These are phyloP conservation scores for Aviceda subcristata DNA, from an alignment of 2,113 vertebrate genomes.

Conservation along the genomic window DNA sequence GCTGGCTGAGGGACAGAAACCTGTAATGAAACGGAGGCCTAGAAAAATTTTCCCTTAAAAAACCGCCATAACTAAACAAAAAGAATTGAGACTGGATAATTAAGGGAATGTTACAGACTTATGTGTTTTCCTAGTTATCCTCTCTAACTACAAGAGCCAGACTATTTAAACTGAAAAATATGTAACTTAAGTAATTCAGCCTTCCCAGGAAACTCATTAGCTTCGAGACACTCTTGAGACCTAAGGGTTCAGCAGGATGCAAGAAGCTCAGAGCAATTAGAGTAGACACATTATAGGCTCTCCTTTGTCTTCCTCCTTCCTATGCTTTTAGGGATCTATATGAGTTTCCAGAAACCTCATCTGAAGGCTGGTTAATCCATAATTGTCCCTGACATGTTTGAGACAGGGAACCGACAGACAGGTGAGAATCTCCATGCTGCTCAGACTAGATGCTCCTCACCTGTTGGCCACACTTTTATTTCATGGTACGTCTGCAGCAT, in stretches of 20 bases:
- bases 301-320: neutral
- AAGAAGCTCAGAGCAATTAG: neutral
- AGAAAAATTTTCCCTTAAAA: neutral
- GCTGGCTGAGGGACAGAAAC: neutral
- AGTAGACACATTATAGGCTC: neutral
- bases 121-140: neutral
- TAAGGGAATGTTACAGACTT: neutral
- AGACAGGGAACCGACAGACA: neutral
- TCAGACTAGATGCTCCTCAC: slow-evolving; percentile 58
- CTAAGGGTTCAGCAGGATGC: neutral
- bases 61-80: neutral
- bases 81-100: neutral
- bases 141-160: neutral
- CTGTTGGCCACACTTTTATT: slow-evolving; percentile 74
- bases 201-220: neutral
- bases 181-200: neutral
- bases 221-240: neutral
- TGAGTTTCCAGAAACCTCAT: neutral
- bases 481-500: slow-evolving; percentile 79
- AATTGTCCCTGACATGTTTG: accelerated
- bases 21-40: neutral
- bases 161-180: neutral
- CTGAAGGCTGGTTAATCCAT: neutral
- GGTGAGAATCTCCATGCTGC: neutral
- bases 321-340: neutral